A percentile compares a stretch with the other conserved stretches of the same genome.
Conservation (phyloP, 1,140 invertebrate genomes). For the Papilio dardanus region DNA sequence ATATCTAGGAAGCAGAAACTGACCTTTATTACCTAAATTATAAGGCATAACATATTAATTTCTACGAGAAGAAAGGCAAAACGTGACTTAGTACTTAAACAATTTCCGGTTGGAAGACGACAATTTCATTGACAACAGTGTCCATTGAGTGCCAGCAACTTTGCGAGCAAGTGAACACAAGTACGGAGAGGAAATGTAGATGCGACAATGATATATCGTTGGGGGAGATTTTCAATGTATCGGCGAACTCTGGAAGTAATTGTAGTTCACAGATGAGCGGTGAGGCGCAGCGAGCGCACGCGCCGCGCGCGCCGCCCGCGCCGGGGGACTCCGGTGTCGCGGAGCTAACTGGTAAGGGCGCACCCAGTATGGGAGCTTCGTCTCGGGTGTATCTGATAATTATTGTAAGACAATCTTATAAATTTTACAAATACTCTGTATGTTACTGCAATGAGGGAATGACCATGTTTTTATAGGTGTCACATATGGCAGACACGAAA, state of each 20-base stretch:
- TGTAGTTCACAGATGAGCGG: constrained; percentile 91
- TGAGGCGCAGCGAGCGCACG: constrained; percentile 88
- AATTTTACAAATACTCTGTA: not conserved
- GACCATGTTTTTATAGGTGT: too few species aligned
- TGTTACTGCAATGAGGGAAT: not conserved
- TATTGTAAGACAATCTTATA: constrained; percentile 10
- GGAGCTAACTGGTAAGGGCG: constrained; percentile 78
- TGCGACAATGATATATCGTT: constrained; percentile 76
- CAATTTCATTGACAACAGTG: constrained; percentile 86
- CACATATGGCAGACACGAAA: too few species aligned
- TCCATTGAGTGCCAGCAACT: constrained; percentile 91
- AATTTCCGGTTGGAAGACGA: constrained; percentile 89
- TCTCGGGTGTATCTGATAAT: constrained; percentile 86
- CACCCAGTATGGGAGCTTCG: constrained; percentile 85
- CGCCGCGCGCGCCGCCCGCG: constrained; percentile 83
- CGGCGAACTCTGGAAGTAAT: constrained; percentile 89
- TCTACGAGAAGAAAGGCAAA: constrained; percentile 5
- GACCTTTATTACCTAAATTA: not conserved
- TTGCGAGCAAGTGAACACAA: constrained; percentile 90
- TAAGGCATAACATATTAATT: not conserved
- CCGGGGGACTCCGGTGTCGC: constrained; percentile 54
- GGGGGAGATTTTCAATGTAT: constrained; percentile 84
- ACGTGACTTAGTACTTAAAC: constrained; percentile 45
- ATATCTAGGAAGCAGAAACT: not conserved
- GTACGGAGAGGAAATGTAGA: constrained; percentile 91